Evolutionary conservation across 92 coral and sea anemone genomes (phyloP), one percentile per base, ranked within the genome.

Genomic region (Actinernus sp.): DNA sequence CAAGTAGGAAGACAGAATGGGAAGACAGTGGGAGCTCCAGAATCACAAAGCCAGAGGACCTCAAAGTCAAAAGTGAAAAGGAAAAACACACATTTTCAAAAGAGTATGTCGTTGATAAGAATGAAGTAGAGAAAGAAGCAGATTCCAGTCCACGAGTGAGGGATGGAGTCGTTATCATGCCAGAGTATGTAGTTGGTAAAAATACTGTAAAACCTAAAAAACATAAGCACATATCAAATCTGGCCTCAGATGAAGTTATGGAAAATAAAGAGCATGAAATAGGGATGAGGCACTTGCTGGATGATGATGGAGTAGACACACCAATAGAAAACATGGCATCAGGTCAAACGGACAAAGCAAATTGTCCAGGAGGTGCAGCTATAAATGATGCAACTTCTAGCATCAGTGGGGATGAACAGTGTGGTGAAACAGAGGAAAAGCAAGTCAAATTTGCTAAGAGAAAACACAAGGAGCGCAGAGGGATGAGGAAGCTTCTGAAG

Each of bases 171-270:
- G 63, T 32, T 26, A 58, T 79, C 14, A 92, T 92, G 97, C 89
- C 95, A 16, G 97, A 92, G 50, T 84, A 80, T 62, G 81, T 79
- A n/a, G 77, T 85, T 12, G 98, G 93, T 16, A 55, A 70, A 54
- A 52, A 86, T 11, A 79, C 80, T 4, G 50, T 59, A 0, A 88
- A 79, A 46, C 48, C 19, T 14, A 11, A 68, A 1, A 78, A 62
- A 39, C 68, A 13, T 1, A 78, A 62, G 34, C 68, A 13, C 40
- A 54, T 22, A 3, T 29, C 17, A n/a, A 36, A 29, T 26, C n/a
- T 5, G 20, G 17, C 49, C 18, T 40, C 32, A 25, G 50, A 76
- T 5, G 27, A 45, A 20, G 16, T 17, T n/a, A 0, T 12, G 21
- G 41, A 25, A 14, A 26, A 33, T 9, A 13, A 61, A 20, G 50